Percentiles rank a stretch among this genome's conserved stretches.
Conservation (phyloP, 2,113 vertebrate species). For the Dendropsophus ebraccatus region DNA sequence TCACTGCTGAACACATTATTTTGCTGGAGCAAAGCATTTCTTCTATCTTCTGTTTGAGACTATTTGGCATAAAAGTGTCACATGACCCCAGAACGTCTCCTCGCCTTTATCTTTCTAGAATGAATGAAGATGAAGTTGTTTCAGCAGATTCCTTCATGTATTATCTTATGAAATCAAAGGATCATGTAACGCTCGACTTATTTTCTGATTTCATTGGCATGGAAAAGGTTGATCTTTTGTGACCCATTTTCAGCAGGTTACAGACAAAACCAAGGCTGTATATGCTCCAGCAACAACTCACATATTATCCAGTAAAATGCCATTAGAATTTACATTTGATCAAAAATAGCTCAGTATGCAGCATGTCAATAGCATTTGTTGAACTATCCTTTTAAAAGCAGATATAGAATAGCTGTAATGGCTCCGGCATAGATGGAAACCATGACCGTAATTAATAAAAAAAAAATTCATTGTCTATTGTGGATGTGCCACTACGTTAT, state of each 20-base stretch:
- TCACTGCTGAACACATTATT: conserved; percentile 4
- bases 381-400: no score
- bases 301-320: no score
- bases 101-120: not conserved
- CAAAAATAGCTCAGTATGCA: no score
- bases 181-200: not conserved
- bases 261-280: not conserved
- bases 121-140: not conserved
- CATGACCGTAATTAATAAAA: no score
- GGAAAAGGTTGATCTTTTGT: not conserved
- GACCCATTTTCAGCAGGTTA: not conserved
- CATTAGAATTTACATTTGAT: no score
- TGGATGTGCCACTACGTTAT: no score
- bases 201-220: not conserved
- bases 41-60: not conserved
- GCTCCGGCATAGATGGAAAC: no score
- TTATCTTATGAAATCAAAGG: not conserved
- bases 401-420: no score
- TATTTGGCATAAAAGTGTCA: conserved; percentile 5
- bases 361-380: no score
- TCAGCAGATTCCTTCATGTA: not conserved
- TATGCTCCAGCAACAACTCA: not conserved
- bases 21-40: not conserved
- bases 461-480: no score
- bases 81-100: not conserved